phyloP scores from a whole-genome alignment of 2,113 vertebrate genomes.

The Buteo buteo region DNA sequence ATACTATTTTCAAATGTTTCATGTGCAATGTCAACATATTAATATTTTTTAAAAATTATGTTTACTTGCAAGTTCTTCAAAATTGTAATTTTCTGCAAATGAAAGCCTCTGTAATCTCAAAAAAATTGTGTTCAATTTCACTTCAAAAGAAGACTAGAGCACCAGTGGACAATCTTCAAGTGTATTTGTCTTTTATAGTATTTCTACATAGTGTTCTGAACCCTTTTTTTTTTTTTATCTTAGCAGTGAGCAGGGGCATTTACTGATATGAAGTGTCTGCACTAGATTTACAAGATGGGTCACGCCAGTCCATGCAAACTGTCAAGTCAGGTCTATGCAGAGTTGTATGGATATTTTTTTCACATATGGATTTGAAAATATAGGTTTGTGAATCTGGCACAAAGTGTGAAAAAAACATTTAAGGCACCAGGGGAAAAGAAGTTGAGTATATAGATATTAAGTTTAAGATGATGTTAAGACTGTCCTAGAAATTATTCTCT shows the following conservation, averaged over 20 bases:
- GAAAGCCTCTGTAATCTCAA: neutral
- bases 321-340: neutral
- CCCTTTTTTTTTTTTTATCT: neutral
- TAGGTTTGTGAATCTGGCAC: neutral
- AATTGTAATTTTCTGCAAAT: neutral
- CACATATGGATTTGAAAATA: neutral
- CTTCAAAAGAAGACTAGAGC: neutral
- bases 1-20: neutral
- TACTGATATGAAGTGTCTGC: neutral
- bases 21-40: neutral
- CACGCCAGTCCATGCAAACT: neutral
- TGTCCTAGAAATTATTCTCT: neutral
- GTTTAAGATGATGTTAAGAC: neutral
- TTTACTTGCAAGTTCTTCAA: neutral
- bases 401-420: neutral
- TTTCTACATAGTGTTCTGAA: neutral
- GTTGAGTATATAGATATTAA: neutral
- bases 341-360: neutral
- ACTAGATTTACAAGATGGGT: neutral
- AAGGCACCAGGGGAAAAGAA: accelerated
- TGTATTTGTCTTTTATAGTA: neutral
- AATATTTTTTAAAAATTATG: neutral
- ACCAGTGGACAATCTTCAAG: neutral
- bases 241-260: neutral
- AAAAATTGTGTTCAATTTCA: neutral